phyloP scores from a whole-genome alignment of 2,888 invertebrate genomes.

The Andrena chrysosceles region DNA sequence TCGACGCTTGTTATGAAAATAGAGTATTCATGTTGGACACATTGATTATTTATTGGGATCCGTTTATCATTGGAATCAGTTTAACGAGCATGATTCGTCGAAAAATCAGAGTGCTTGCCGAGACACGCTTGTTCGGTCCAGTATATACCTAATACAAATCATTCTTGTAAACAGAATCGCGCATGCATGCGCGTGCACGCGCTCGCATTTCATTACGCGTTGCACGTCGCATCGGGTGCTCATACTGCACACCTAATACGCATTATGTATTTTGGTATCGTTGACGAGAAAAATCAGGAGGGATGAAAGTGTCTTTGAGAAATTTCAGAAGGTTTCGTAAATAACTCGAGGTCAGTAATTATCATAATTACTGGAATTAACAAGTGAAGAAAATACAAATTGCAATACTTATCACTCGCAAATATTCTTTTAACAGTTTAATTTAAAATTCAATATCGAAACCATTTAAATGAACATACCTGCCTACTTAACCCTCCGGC shows the following conservation, averaged over 20 bases:
- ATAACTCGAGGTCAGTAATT: not conserved
- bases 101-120: conserved; percentile 37
- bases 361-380: not conserved
- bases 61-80: conserved; percentile 16
- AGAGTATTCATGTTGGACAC: not conserved
- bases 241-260: conserved; percentile 39
- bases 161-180: conserved; percentile 42
- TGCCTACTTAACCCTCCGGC: not conserved
- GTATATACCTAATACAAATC: conserved; percentile 31
- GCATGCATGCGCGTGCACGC: conserved; percentile 44
- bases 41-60: conserved; percentile 5
- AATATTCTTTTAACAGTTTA: not conserved
- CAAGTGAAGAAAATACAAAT: too few species aligned
- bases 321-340: not conserved
- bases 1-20: not conserved
- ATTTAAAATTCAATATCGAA: not conserved
- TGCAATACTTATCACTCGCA: too few species aligned
- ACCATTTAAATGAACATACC: not conserved
- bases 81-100: conserved; percentile 30
- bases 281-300: not conserved
- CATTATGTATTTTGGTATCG: conserved; percentile 3
- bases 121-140: not conserved
- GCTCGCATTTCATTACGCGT: conserved; percentile 47
- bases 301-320: not conserved
- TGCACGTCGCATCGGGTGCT: not conserved